phyloP scores from a whole-genome alignment of 92 coral and sea anemone species.

The Actinostola sp. region DNA sequence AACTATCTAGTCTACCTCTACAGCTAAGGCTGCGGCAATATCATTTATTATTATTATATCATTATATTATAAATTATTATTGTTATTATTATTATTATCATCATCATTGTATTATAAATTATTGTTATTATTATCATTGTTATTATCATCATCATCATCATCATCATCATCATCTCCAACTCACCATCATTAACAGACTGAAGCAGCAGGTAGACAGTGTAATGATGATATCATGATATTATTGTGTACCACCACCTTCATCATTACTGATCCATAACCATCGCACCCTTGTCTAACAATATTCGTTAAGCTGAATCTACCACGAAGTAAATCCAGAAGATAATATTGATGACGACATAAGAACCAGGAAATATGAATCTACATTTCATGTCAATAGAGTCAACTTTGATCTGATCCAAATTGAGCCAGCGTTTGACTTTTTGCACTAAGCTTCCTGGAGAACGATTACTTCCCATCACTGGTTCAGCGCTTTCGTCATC shows the following conservation, averaged over 20 bases:
- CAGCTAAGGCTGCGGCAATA: no score
- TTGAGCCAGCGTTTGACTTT: neutral
- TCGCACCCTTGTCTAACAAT: neutral
- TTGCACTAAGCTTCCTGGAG: constrained; percentile 3
- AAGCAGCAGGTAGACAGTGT: no score
- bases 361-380: constrained; percentile 63
- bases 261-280: neutral
- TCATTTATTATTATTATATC: no score
- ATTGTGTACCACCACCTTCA: neutral
- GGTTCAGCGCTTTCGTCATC: constrained; percentile 7
- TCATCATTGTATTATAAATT: no score
- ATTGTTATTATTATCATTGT: no score
- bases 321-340: constrained; percentile 64
- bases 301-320: constrained; percentile 24
- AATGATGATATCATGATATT: no score
- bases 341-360: constrained; percentile 55
- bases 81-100: no score
- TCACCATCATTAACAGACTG: no score
- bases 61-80: no score
- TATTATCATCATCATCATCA: no score
- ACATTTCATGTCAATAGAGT: constrained; percentile 62
- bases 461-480: neutral
- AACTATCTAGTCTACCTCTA: no score
- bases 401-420: constrained; percentile 39
- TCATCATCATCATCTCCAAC: no score